Evolutionary conservation across 2,113 vertebrate genomes (phyloP).

Genomic region (Dipodomys merriami): DNA sequence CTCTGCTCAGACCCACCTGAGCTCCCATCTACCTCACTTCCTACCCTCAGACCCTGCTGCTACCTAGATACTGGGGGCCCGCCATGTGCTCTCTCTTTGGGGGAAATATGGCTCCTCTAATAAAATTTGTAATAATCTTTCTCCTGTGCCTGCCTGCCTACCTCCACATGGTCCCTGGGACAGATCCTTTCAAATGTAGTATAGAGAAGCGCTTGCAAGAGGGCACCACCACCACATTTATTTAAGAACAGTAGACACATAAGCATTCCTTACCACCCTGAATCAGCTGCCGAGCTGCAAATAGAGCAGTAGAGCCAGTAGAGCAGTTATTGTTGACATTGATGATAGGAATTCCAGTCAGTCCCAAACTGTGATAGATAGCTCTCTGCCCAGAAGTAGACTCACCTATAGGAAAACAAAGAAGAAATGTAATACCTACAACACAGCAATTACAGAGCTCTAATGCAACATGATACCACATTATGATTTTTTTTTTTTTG

Average conservation of each 20-base stretch:
- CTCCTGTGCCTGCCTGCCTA: no score
- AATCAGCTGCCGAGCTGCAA: slow-evolving; percentile 92
- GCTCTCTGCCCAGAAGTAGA: slow-evolving; percentile 95
- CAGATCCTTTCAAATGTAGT: no score
- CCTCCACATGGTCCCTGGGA: no score
- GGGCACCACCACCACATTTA: neutral
- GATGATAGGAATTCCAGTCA: slow-evolving; percentile 96
- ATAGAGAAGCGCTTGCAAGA: neutral
- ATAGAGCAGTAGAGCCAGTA: slow-evolving; percentile 96
- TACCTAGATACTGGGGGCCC: no score
- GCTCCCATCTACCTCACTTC: no score
- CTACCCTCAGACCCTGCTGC: no score
- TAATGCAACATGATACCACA: neutral
- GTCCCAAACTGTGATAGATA: slow-evolving; percentile 95
- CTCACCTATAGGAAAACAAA: slow-evolving; percentile 87
- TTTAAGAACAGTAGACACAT: neutral
- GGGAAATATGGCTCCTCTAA: no score
- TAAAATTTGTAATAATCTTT: no score
- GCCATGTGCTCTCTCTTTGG: no score
- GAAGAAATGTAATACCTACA: neutral
- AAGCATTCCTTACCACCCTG: slow-evolving; percentile 91
- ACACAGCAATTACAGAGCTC: neutral
- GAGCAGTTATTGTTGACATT: slow-evolving; percentile 99
- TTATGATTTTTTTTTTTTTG: no score
- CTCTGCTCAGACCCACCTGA: no score